Percentiles rank a stretch among this genome's conserved stretches.
These are phyloP conservation scores for Chaenogobius annularis DNA, from an alignment of 2,113 vertebrate genomes.

Conservation along the genomic window DNA sequence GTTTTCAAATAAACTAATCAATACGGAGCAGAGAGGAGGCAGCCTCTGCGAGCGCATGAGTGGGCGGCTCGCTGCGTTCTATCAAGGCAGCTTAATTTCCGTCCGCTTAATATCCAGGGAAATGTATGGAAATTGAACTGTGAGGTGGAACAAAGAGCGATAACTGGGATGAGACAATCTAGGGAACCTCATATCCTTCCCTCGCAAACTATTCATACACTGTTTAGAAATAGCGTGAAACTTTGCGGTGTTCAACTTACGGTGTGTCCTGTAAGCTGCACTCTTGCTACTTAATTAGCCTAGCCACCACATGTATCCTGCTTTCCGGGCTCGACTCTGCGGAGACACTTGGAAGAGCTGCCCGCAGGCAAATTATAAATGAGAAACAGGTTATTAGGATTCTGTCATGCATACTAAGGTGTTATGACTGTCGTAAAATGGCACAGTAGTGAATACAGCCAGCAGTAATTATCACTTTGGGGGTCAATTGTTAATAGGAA, in stretches of 20 bases:
- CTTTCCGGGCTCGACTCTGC: conserved; percentile 53
- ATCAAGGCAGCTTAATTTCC: conserved; percentile 72
- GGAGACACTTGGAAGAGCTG: conserved; percentile 66
- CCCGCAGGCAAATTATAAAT: conserved; percentile 76
- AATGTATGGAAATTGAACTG: conserved; percentile 73
- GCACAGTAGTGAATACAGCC: conserved; percentile 47
- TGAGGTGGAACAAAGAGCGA: conserved; percentile 63
- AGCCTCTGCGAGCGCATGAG: conserved; percentile 44
- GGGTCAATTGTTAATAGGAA: conserved; percentile 25
- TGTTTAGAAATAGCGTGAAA: conserved; percentile 15
- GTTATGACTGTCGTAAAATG: conserved; percentile 65
- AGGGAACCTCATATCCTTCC: conserved; percentile 28
- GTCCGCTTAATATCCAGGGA: conserved; percentile 66
- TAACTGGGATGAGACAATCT: conserved; percentile 40
- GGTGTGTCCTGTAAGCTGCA: conserved; percentile 55
- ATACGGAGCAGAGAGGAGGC: conserved; percentile 46
- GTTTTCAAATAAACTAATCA: conserved; percentile 59
- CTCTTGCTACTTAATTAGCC: conserved; percentile 69
- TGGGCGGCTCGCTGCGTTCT: conserved; percentile 59
- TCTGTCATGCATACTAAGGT: conserved; percentile 74
- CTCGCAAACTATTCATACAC: conserved; percentile 14
- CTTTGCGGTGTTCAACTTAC: conserved; percentile 32
- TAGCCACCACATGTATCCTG: conserved; percentile 66
- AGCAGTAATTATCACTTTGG: conserved; percentile 56
- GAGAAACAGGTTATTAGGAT: conserved; percentile 77